A percentile compares a stretch with the other conserved stretches of the same genome.
phyloP scores from a whole-genome alignment of 2,888 invertebrate genomes.

The Aphidoletes aphidimyza region DNA sequence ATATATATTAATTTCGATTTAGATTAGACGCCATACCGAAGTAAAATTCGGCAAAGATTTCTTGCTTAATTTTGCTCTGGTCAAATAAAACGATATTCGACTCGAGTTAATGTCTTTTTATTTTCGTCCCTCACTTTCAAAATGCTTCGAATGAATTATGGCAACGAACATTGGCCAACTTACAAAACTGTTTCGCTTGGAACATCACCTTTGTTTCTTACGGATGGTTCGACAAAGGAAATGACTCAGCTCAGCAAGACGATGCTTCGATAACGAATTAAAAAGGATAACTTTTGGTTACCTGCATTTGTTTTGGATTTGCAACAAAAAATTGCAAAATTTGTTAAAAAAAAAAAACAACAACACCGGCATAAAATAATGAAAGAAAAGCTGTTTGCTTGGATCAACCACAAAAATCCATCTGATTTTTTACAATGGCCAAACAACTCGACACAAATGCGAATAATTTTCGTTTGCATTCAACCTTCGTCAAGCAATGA shows the following conservation, averaged over 20 bases:
- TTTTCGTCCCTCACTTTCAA: not conserved
- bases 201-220: no score
- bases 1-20: slow-evolving; percentile 6
- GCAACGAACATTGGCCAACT: not conserved
- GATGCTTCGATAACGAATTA: no score
- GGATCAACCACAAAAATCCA: no score
- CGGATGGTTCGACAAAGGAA: not conserved
- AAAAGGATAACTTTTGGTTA: no score
- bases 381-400: no score
- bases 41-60: slow-evolving; percentile 8
- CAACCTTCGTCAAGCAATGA: not conserved
- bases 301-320: no score
- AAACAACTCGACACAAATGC: not conserved
- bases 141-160: slow-evolving; percentile 27
- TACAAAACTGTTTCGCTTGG: no score
- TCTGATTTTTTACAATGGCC: no score
- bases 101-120: not conserved
- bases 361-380: no score
- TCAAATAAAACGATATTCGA: not conserved
- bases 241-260: slow-evolving; percentile 26
- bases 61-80: not conserved
- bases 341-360: no score
- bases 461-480: not conserved
- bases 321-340: no score
- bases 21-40: slow-evolving; percentile 42